Conservation (phyloP, 2,888 invertebrate genomes). For the Taenaris catops region DNA sequence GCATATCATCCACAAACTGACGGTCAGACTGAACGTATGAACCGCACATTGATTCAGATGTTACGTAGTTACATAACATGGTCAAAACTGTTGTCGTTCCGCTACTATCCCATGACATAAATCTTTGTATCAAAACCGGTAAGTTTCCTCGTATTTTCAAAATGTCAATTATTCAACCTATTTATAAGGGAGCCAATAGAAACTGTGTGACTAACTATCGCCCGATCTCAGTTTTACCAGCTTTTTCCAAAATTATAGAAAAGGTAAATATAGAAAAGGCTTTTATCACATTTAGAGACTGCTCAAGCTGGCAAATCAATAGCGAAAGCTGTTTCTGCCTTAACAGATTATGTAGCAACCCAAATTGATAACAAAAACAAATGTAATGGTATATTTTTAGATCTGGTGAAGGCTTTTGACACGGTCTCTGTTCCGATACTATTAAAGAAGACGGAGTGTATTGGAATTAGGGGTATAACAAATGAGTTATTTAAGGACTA, state of each 20-base stretch:
- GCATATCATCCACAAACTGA: too few relatives aligned
- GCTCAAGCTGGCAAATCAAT: background rate
- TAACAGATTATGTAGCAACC: background rate
- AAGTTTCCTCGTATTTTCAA: conserved; percentile 2
- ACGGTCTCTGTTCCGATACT: conserved; percentile 24
- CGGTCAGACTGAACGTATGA: too few relatives aligned
- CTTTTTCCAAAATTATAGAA: background rate
- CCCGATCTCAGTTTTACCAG: conserved; percentile 2
- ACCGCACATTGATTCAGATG: too few relatives aligned
- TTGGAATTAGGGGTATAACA: too few relatives aligned
- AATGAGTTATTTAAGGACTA: too few relatives aligned
- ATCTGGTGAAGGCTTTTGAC: conserved; percentile 35
- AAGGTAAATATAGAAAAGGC: background rate
- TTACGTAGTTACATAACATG: too few relatives aligned
- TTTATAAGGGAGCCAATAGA: conserved; percentile 1
- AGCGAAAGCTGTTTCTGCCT: background rate
- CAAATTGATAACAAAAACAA: conserved; percentile 15
- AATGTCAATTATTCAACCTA: background rate
- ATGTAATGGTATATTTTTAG: conserved; percentile 31
- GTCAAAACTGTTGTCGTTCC: too few relatives aligned
- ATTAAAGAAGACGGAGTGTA: too few relatives aligned
- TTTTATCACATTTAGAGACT: too few relatives aligned
- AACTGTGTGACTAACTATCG: conserved; percentile 3
- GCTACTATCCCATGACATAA: too few relatives aligned
- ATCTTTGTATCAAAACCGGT: background rate